Base-by-base conservation (phyloP, 2,113 vertebrate species). In the Casuarius casuarius region DNA sequence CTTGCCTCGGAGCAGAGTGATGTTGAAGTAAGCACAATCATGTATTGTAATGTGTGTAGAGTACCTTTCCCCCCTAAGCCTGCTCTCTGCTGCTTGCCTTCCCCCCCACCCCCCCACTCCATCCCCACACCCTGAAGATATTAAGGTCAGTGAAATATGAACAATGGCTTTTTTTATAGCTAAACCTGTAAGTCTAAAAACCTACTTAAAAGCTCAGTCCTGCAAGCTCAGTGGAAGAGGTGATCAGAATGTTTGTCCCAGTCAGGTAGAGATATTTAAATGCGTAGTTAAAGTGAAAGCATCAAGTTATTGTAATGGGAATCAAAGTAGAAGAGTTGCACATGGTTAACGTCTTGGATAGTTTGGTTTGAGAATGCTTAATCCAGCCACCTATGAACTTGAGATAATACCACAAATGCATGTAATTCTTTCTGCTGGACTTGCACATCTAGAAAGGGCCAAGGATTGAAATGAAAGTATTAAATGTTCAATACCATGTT, bases 61-160 rank as follows among this genome's bases (percentile, higher is more conserved):
- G 52, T 87, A 8, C 31, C 67, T 84, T 40, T 61, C 77, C 72
- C 22, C 72, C 83, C 38, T 29, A 56, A 75, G 46, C 77, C 56
- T 59, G 29, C 26, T 31, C 46, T 90, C 28, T 0, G 2, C 78
- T 19, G 19, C 56, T 59, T 33, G 19, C 56, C 31, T 31, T 59
- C 17, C 29, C 31, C 31, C 31, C 56, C 19, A 5, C 44, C 14
- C 44, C 44, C 44, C 13, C 42, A 29, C 56, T 33, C 56, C 56
- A 59, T 33, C 56, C 31, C 29, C 31, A 33, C 31, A 33, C 31
- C 29, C 56, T 31, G 29, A 58, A 31, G 56, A 58, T 58, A 28
- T 59, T 91, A 91, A 94, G 75, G 75, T 95, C 84, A 84, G 67
- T 87, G 79, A 94, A 88, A 91, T 86, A 88, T 4, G 84, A 96